Percentiles rank a stretch among this genome's conserved stretches.
phyloP scores from a whole-genome alignment of 2,113 vertebrate genomes.

The Dipodomys stephensi region DNA sequence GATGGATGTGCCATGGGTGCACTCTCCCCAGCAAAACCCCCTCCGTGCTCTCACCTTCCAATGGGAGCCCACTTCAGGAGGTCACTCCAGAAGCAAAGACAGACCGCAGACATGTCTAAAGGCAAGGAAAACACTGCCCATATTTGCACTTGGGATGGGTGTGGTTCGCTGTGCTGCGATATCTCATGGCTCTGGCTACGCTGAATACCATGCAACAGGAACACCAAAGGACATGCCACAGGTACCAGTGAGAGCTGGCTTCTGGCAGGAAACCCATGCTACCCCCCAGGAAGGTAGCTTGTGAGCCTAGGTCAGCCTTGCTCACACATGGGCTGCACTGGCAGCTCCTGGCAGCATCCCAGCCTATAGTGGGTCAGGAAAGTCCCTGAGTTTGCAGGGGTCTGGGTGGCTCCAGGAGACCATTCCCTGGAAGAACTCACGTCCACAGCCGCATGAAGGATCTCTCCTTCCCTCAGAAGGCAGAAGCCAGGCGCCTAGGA shows the following conservation, averaged over 20 bases:
- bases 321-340: no score
- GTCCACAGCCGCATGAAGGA: not conserved
- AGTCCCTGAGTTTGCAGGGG: accelerated
- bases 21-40: not conserved
- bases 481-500: not conserved
- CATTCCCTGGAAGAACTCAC: accelerated
- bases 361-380: no score
- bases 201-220: no score
- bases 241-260: accelerated
- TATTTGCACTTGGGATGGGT: not conserved
- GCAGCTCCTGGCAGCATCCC: not conserved
- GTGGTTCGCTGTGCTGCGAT: not conserved
- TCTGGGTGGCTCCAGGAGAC: no score
- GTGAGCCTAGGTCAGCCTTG: accelerated
- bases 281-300: not conserved
- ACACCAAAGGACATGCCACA: accelerated
- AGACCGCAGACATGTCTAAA: not conserved
- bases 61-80: not conserved
- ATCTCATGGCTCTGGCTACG: not conserved
- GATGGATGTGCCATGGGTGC: not conserved
- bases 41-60: not conserved
- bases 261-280: not conserved
- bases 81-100: not conserved
- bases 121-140: not conserved
- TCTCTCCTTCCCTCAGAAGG: not conserved